Evolutionary conservation across 1,140 invertebrate species (phyloP).

Genomic region (Amyelois transitella): DNA sequence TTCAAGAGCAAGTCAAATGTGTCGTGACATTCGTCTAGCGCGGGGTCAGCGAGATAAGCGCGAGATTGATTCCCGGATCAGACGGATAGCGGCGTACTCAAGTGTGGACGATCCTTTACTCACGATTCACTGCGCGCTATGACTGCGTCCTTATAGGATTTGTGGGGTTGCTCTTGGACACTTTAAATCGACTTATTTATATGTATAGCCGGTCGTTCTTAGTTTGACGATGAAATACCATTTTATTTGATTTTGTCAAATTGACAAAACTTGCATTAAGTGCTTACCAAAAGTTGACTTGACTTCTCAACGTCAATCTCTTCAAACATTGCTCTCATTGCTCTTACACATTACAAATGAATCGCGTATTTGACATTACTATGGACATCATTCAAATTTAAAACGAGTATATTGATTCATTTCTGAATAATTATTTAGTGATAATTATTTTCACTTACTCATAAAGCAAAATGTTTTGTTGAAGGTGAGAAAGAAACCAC

Average conservation of each 20-base stretch:
- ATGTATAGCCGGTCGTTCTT: background rate
- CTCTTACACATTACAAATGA: too few species aligned
- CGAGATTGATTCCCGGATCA: conserved; percentile 70
- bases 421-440: too few species aligned
- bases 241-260: background rate
- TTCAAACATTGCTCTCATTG: too few species aligned
- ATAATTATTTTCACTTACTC: too few species aligned
- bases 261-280: too few species aligned
- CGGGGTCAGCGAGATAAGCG: conserved; percentile 66
- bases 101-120: conserved; percentile 65
- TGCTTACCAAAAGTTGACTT: too few species aligned
- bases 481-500: too few species aligned
- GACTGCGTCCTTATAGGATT: conserved; percentile 52
- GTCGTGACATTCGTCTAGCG: conserved; percentile 45
- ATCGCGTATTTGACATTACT: too few species aligned
- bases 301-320: too few species aligned
- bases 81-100: conserved; percentile 39
- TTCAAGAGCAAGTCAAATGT: conserved; percentile 30
- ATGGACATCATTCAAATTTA: too few species aligned
- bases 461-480: too few species aligned
- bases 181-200: conserved; percentile 22
- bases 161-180: conserved; percentile 34
- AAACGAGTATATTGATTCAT: too few species aligned
- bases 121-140: conserved; percentile 52
- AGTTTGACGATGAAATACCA: background rate